These are phyloP conservation scores for Cephus cinctus DNA, from an alignment of 1,140 invertebrate species.

Conservation along the genomic window DNA sequence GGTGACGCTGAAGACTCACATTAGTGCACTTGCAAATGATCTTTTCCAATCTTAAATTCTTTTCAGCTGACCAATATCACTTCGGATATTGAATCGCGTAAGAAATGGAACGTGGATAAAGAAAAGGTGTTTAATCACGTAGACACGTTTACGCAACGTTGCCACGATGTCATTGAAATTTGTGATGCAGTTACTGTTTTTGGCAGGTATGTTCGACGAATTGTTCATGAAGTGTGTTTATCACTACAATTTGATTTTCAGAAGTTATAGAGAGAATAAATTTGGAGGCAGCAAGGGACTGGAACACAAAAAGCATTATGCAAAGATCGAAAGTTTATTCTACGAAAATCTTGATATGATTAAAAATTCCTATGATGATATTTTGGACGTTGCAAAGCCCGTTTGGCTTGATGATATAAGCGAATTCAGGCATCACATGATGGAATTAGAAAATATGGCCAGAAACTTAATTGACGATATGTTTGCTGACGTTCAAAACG, in stretches of 20 bases:
- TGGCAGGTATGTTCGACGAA: slow-evolving; percentile 58
- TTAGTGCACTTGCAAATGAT: slow-evolving; percentile 9
- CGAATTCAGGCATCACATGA: slow-evolving; percentile 62
- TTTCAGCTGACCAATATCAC: background rate
- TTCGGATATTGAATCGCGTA: slow-evolving; percentile 35
- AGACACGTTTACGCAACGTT: slow-evolving; percentile 81
- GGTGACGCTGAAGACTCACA: slow-evolving; percentile 5
- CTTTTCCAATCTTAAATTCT: too few species aligned
- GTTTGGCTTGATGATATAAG: slow-evolving; percentile 75
- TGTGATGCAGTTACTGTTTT: slow-evolving; percentile 74
- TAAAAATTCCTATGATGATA: slow-evolving; percentile 59
- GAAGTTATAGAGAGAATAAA: slow-evolving; percentile 46
- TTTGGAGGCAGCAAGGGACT: slow-evolving; percentile 69
- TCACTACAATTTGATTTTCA: slow-evolving; percentile 12
- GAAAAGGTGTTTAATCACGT: slow-evolving; percentile 81
- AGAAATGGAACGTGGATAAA: slow-evolving; percentile 70
- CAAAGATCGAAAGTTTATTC: slow-evolving; percentile 68
- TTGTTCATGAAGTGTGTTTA: slow-evolving; percentile 2
- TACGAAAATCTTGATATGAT: slow-evolving; percentile 63
- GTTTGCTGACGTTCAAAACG: slow-evolving; percentile 68
- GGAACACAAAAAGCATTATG: slow-evolving; percentile 69
- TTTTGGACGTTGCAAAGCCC: slow-evolving; percentile 71
- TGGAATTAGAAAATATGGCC: slow-evolving; percentile 65
- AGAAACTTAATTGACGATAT: slow-evolving; percentile 69
- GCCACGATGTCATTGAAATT: slow-evolving; percentile 82